These are phyloP conservation scores for Macrophya alboannulata DNA, from an alignment of 2,888 invertebrate genomes.

Conservation along the genomic window DNA sequence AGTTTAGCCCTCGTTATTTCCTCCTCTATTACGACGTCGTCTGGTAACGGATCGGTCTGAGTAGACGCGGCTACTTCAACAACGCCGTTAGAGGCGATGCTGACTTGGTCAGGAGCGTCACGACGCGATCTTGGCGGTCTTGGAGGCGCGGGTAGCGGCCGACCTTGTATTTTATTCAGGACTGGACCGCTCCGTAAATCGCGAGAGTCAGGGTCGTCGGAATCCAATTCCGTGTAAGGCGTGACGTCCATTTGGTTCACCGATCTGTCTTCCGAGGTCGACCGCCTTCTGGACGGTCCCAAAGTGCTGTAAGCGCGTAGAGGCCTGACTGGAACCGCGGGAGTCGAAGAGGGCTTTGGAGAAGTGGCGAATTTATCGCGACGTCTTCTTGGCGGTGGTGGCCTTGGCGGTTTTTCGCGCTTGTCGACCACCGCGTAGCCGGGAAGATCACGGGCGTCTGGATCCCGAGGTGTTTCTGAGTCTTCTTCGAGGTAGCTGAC, in stretches of 20 bases:
- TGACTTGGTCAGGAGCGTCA: conserved; percentile 66
- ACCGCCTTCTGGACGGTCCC: conserved; percentile 82
- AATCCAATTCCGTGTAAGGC: conserved; percentile 85
- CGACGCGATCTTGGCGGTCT: conserved; percentile 88
- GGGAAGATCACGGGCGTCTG: conserved; percentile 76
- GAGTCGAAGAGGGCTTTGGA: conserved; percentile 80
- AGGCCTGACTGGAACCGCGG: conserved; percentile 83
- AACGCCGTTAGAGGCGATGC: conserved; percentile 75
- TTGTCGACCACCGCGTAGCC: conserved; percentile 92
- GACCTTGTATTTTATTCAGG: conserved; percentile 91
- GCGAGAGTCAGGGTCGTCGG: conserved; percentile 79
- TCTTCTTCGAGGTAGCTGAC: conserved; percentile 79
- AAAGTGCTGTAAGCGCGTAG: conserved; percentile 84
- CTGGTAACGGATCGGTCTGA: conserved; percentile 92
- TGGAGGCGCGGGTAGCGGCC: conserved; percentile 93
- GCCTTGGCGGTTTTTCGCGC: conserved; percentile 83
- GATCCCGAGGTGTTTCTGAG: conserved; percentile 78
- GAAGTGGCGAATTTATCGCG: conserved; percentile 86
- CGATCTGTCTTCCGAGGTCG: conserved; percentile 59
- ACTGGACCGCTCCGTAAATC: conserved; percentile 89
- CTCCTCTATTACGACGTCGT: conserved; percentile 83
- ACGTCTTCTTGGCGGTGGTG: conserved; percentile 84
- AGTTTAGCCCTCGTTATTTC: conserved; percentile 77
- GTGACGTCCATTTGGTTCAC: conserved; percentile 70
- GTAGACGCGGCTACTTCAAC: conserved; percentile 90